Base-by-base conservation (phyloP, 1,140 invertebrate genomes). In the Drosophila mauritiana region DNA sequence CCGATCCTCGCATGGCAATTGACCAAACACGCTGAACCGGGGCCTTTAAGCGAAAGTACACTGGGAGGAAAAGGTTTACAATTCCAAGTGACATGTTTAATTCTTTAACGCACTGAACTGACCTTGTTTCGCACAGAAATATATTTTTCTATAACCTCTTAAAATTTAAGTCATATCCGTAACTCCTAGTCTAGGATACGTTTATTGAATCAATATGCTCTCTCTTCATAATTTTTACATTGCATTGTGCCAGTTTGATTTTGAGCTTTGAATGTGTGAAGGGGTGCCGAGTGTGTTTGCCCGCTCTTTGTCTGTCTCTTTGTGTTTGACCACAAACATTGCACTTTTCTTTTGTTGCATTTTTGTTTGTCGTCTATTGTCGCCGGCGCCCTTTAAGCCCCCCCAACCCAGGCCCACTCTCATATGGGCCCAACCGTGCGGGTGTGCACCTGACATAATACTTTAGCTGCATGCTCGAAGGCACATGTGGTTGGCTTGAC, bases 301-400 rank as follows among this genome's bases (percentile, higher is more conserved):
- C 51, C 37, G 37, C 43, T 17, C 57, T 62, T 62, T 61, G 51
- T 40, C 45, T 64, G 59, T 73, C 72, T 65, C 63, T 85, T 80
- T 85, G 77, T 85, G 59, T 78, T 85, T 85, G 78, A 85, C 81
- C 81, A 64, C 81, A 85, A 85, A 80, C 65, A 85, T 74, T 85
- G 81, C 77, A 85, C 81, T 74, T 78, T 80, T 73, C 68, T 84
- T 81, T 84, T 84, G 69, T 78, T 85, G 82, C 82, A 82, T 82
- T 78, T 82, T 82, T 78, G 64, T 61, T 55, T 67, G 80, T 65
- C 62, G 61, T 25, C 46, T 7, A 22, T 67, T 31, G 68, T 70
- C 52, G 53, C 34, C 31, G 10, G 11, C 4, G 46, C 46, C 63
- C 42, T 49, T 34, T 42, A 17, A 48, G 5, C 42, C 27, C 25